Conservation (phyloP, 2,113 vertebrate species). For the Ciconia stormi region DNA sequence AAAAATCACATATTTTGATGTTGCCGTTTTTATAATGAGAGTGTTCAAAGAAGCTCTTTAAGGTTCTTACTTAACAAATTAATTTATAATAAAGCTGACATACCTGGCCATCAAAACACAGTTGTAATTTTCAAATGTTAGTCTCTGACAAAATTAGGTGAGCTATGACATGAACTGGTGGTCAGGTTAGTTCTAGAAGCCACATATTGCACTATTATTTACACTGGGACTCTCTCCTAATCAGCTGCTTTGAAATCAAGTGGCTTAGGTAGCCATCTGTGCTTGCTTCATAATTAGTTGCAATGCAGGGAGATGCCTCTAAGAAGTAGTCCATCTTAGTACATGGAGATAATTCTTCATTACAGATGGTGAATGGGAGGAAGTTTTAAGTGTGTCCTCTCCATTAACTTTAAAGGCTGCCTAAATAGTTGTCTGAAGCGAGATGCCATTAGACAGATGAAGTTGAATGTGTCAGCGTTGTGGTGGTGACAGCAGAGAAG, state of each 20-base stretch:
- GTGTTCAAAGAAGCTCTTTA: background rate
- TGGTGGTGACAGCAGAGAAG: background rate
- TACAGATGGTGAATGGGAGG: background rate
- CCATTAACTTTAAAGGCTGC: background rate
- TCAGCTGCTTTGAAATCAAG: background rate
- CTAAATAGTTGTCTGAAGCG: background rate
- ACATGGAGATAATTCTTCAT: background rate
- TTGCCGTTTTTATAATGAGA: background rate
- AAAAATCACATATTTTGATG: background rate
- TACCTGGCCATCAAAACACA: background rate
- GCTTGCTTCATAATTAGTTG: background rate
- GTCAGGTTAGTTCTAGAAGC: background rate
- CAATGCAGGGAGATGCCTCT: background rate
- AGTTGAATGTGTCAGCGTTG: accelerated
- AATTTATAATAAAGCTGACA: background rate
- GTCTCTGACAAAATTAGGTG: background rate
- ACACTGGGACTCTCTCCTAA: background rate
- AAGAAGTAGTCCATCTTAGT: background rate
- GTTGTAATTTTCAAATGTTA: background rate
- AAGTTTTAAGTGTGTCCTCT: background rate
- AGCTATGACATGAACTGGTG: background rate
- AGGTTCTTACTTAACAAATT: background rate
- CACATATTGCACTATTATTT: background rate
- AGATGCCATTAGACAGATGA: background rate
- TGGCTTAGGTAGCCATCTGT: background rate